phyloP scores from a whole-genome alignment of 2,888 invertebrate species.

The Apotomis betuletana region DNA sequence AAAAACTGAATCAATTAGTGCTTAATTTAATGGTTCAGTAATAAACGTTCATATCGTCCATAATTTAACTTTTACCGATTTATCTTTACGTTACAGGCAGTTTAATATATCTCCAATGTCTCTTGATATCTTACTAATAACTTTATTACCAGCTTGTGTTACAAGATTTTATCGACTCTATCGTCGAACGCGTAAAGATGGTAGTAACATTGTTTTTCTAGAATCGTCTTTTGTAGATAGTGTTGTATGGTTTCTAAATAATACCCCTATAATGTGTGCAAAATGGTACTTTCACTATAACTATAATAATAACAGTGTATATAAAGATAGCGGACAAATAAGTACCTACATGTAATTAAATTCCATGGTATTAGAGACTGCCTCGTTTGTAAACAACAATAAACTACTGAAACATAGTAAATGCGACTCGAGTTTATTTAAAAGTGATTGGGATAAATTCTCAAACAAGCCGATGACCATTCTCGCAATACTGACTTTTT shows the following conservation, averaged over 20 bases:
- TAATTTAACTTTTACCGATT: neutral
- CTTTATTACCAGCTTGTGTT: conserved; percentile 8
- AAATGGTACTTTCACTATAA: conserved; percentile 25
- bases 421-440: too few relatives aligned
- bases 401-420: neutral
- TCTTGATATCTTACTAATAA: conserved; percentile 8
- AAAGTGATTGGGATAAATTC: too few relatives aligned
- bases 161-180: conserved; percentile 5
- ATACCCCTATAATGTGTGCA: too few relatives aligned
- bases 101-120: conserved; percentile 18
- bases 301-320: conserved; percentile 15
- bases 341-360: neutral
- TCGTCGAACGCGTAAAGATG: neutral
- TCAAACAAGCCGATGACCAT: too few relatives aligned
- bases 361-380: neutral
- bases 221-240: neutral
- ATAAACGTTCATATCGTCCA: neutral
- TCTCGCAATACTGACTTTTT: too few relatives aligned
- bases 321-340: conserved; percentile 11
- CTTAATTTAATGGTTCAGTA: neutral
- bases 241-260: conserved; percentile 23
- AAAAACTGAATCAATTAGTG: too few relatives aligned
- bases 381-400: neutral
- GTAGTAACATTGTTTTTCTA: neutral
- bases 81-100: conserved; percentile 7